phyloP scores from a whole-genome alignment of 2,113 vertebrate species.

The Mormoops blainvillei region DNA sequence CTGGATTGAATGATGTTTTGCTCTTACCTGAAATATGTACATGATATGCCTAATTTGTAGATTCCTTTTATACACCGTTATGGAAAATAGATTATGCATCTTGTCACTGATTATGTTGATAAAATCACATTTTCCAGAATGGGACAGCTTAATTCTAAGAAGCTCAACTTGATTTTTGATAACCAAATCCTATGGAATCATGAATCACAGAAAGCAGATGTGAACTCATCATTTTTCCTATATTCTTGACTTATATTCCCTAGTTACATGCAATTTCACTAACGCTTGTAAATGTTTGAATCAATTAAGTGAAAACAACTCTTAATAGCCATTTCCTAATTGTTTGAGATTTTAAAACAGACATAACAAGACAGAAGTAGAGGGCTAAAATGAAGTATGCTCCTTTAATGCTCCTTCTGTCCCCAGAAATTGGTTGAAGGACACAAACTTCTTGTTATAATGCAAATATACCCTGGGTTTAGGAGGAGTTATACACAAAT shows the following conservation, averaged over 20 bases:
- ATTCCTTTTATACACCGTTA: neutral
- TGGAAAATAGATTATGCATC: neutral
- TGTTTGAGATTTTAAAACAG: neutral
- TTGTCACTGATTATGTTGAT: neutral
- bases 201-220: neutral
- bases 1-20: slow-evolving; percentile 3
- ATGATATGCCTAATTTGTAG: neutral
- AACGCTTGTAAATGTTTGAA: neutral
- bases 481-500: neutral
- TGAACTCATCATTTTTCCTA: neutral
- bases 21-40: neutral
- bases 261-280: neutral
- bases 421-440: neutral
- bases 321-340: neutral
- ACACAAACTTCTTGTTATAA: neutral
- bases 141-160: neutral
- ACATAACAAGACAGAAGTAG: neutral
- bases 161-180: neutral
- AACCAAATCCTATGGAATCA: neutral
- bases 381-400: neutral
- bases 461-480: neutral
- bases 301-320: neutral
- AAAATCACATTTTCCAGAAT: slow-evolving; percentile 2
- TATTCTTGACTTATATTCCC: neutral
- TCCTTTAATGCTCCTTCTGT: neutral